A percentile compares a stretch with the other conserved stretches of the same genome.
These are phyloP conservation scores for Oscheius myriophilus DNA, from an alignment of 2,888 invertebrate species.

Conservation along the genomic window DNA sequence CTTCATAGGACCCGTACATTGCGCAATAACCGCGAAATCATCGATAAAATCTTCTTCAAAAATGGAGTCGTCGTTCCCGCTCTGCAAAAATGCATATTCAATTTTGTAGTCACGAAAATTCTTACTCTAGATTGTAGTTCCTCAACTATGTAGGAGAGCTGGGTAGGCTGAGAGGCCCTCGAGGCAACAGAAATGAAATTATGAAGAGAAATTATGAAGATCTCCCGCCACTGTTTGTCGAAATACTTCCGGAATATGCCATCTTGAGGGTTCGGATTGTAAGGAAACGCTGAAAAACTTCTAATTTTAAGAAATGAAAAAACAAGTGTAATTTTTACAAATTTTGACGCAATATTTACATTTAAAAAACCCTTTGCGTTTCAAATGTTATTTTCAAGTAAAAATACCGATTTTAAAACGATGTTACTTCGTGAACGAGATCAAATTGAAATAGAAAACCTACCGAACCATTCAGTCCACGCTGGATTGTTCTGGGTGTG, in stretches of 20 bases:
- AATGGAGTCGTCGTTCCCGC: conserved; percentile 28
- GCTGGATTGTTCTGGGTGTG: conserved; percentile 52
- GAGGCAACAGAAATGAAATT: conserved; percentile 91
- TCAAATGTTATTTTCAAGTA: too few species aligned
- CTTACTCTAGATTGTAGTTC: conserved; percentile 21
- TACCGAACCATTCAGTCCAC: conserved; percentile 67
- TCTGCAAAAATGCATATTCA: conserved; percentile 18
- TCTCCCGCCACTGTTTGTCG: conserved; percentile 93
- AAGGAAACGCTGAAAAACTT: conserved; percentile 83
- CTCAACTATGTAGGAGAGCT: conserved; percentile 48
- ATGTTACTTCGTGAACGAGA: neutral
- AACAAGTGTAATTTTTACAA: too few species aligned
- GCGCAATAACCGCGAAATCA: conserved; percentile 66
- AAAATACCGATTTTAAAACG: neutral
- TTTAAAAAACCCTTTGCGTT: neutral
- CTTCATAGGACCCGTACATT: conserved; percentile 54
- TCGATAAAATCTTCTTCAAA: conserved; percentile 60
- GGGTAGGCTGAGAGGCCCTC: conserved; percentile 72
- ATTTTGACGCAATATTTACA: too few species aligned
- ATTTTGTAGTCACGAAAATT: neutral
- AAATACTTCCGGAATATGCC: conserved; percentile 88
- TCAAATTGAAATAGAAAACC: conserved; percentile 27
- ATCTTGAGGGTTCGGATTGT: conserved; percentile 89
- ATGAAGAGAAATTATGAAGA: conserved; percentile 86
- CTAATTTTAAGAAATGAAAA: too few species aligned